Base-by-base conservation (phyloP, 1,140 invertebrate species). In the Hyposmocoma kahamanoa region DNA sequence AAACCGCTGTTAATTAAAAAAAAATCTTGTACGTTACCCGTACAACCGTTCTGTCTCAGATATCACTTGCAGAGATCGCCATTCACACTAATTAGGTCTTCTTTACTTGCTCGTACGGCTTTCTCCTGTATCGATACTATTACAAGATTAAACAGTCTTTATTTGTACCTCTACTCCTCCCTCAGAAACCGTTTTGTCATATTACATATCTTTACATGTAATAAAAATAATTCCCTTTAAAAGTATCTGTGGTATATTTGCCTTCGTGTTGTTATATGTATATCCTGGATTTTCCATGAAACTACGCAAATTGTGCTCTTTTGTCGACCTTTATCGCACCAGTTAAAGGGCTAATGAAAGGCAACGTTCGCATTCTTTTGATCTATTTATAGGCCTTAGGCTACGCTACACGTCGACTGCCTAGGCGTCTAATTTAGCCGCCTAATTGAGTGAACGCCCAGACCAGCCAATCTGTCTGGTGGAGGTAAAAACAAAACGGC, bases 401-500 rank as follows among this genome's bases (percentile, higher is more conserved):
- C 28, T n/a, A 6, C 3, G 15, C 2, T 13, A n/a, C 38, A 18
- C 1, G 11, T 9, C 18, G 22, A 18, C 5, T 41, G 10, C 8
- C 38, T 41, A 9, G 13, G 32, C 24, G 15, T 18, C 18, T 21
- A 41, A 21, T 41, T 41, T 21, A 21, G 5, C 38, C 11, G 42
- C 44, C 48, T 65, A 67, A 67, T 70, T 69, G 62, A 68, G 60
- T 52, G 53, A 34, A 59, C 59, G 65, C 50, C 50, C 58, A 61
- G 58, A 61, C 64, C 51, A 41, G 57, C 65, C 72, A 71, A 76
- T 73, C 72, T 63, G 68, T 60, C 60, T 61, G 48, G 54, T 55
- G 46, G 62, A 83, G 50, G 56, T 43, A 73, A 74, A 80, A 75
- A 67, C 64, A 70, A 77, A 79, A 78, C 64, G 74, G 52, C 42